Conservation (phyloP, 2,888 invertebrate genomes). For the Aporophyla nigra region DNA sequence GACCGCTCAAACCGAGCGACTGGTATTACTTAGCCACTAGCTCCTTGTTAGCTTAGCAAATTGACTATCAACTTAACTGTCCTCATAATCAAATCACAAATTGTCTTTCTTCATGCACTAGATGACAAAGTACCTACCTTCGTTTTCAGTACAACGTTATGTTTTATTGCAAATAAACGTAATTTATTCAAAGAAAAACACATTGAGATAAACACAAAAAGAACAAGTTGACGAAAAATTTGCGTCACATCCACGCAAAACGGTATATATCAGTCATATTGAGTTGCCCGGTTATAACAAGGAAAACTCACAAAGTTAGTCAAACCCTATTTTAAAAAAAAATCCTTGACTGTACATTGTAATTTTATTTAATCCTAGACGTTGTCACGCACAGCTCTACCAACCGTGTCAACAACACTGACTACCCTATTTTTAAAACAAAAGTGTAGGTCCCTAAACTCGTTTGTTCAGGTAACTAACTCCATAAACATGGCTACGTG, state of each 20-base stretch:
- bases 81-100: too few relatives aligned
- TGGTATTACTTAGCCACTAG: too few relatives aligned
- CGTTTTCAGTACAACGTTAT: too few relatives aligned
- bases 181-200: too few relatives aligned
- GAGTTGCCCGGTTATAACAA: neutral
- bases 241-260: neutral
- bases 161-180: too few relatives aligned
- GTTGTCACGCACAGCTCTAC: neutral
- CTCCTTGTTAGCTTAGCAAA: too few relatives aligned
- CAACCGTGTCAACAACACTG: neutral
- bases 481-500: slow-evolving; percentile 44
- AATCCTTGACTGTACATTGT: neutral
- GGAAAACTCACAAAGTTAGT: neutral
- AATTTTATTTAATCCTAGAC: neutral
- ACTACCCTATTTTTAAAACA: slow-evolving; percentile 10
- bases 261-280: neutral
- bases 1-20: too few relatives aligned
- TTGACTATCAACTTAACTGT: too few relatives aligned
- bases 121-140: too few relatives aligned
- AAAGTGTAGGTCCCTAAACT: slow-evolving; percentile 20
- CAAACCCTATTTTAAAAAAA: neutral
- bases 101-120: too few relatives aligned
- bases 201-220: too few relatives aligned
- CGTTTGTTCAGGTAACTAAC: slow-evolving; percentile 46
- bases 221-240: too few relatives aligned